Evolutionary conservation across 2,113 vertebrate species (phyloP).

Genomic region (Albula glossodonta): DNA sequence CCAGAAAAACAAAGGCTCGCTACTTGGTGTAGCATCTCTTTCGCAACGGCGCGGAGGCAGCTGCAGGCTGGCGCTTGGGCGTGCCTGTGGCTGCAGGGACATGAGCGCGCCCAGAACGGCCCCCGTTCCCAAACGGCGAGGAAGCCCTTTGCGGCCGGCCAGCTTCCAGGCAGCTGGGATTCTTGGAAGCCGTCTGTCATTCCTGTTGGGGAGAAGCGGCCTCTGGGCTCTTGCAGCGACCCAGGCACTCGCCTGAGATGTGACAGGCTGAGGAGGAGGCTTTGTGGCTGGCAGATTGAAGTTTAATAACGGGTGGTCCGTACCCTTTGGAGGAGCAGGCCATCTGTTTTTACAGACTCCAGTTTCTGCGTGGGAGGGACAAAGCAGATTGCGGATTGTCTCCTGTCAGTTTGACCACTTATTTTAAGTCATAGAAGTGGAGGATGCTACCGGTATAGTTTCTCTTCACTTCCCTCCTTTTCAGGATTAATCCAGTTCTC

Average conservation of each 20-base stretch:
- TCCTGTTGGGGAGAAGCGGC: slow-evolving; percentile 7
- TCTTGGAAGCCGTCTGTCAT: slow-evolving; percentile 26
- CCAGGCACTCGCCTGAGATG: slow-evolving; percentile 14
- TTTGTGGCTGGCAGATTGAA: not conserved
- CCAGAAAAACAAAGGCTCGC: slow-evolving; percentile 66
- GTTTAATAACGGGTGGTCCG: not conserved
- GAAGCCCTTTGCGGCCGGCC: slow-evolving; percentile 21
- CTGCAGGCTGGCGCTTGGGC: slow-evolving; percentile 50
- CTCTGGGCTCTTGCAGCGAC: slow-evolving; percentile 5
- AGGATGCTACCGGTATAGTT: too few species aligned
- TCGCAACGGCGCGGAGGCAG: slow-evolving; percentile 63
- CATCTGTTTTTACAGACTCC: not conserved
- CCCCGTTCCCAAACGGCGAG: slow-evolving; percentile 13
- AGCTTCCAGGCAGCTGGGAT: slow-evolving; percentile 26
- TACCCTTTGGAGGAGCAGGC: not conserved
- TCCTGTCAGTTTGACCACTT: not conserved
- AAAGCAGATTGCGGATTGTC: not conserved
- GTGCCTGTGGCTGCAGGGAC: slow-evolving; percentile 49
- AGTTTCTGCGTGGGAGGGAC: not conserved
- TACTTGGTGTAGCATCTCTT: slow-evolving; percentile 51
- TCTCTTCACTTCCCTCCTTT: not conserved
- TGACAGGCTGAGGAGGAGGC: not conserved
- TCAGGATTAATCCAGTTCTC: not conserved
- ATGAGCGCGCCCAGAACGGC: slow-evolving; percentile 37
- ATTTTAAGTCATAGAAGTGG: not conserved